Evolutionary conservation across 2,888 invertebrate genomes (phyloP), one percentile per base, ranked within the genome.

Genomic region (Drosophila acutilabella): DNA sequence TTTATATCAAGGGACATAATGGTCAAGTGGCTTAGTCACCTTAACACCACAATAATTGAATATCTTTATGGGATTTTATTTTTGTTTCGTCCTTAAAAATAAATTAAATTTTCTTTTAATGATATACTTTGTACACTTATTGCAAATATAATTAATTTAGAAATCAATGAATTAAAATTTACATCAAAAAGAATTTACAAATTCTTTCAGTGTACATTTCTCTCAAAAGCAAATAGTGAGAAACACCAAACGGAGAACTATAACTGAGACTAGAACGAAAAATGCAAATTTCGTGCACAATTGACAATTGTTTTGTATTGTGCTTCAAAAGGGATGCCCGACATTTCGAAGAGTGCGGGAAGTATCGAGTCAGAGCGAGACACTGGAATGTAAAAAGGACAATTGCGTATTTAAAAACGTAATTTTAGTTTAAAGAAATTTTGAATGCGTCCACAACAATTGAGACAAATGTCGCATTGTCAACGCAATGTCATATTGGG

Each of bases 401-500:
- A 86, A 85, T 85, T 85, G 83, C 86, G 86, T 84, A 80, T 85
- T 81, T 78, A 86, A 65, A 81, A 81, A 76, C 72, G 78, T 84
- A 74, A 78, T 81, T 78, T 82, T 78, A 59, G 62, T 65, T 77
- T 64, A 80, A 81, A 70, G 78, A 69, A 78, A 71, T 82, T 73
- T 61, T 65, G 57, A 67, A 59, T 77, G 79, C 59, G 61, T 61
- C 53, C 59, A 64, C 62, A 68, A 80, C 77, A 71, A 71, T 77
- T 71, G 65, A 74, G 70, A 78, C 82, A 80, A 81, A 71, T 75
- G 78, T 71, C 72, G 71, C 80, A 81, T 81, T 83, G 84, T 80
- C 77, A 65, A 71, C 64, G 64, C 56, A 67, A 78, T 85, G 90
- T 89, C 89, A 85, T 85, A 78, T 88, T 90, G 89, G 88, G 90